A percentile compares a stretch with the other conserved stretches of the same genome.
Evolutionary conservation across 2,797 vertebrate species (phyloP).

Genomic region (Tachyglossus aculeatus): DNA sequence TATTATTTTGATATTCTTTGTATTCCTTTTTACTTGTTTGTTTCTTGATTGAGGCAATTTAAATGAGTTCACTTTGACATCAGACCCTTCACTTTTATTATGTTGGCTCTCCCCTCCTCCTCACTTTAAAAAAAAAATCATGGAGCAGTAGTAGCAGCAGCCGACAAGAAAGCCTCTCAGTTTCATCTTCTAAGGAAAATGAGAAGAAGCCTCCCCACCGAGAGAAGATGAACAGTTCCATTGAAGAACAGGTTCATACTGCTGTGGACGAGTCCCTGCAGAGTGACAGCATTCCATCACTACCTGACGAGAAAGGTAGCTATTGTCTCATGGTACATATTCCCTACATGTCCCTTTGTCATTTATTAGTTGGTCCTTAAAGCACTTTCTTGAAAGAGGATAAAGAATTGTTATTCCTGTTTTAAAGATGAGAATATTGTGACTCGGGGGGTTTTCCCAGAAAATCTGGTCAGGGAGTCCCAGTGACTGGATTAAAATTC

Average conservation of each 20-base stretch:
- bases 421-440: not conserved
- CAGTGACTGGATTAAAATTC: not conserved
- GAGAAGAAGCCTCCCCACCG: slow-evolving; percentile 64
- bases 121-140: not conserved
- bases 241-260: slow-evolving; percentile 83
- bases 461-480: not conserved
- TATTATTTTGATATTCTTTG: not conserved
- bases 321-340: not conserved
- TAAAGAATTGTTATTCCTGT: not conserved
- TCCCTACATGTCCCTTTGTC: not conserved
- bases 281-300: slow-evolving; percentile 81
- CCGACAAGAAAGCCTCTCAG: slow-evolving; percentile 75
- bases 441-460: not conserved
- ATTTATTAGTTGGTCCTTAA: not conserved
- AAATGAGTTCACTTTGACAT: slow-evolving; percentile 18
- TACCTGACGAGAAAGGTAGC: slow-evolving; percentile 88
- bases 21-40: not conserved
- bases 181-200: slow-evolving; percentile 66
- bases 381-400: not conserved
- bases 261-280: slow-evolving; percentile 81
- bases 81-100: not conserved
- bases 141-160: slow-evolving; percentile 77
- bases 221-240: slow-evolving; percentile 75
- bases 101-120: not conserved
- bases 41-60: too few relatives aligned